A percentile compares a stretch with the other conserved stretches of the same genome.
phyloP scores from a whole-genome alignment of 1,140 invertebrate species.

The Dryas iulia region DNA sequence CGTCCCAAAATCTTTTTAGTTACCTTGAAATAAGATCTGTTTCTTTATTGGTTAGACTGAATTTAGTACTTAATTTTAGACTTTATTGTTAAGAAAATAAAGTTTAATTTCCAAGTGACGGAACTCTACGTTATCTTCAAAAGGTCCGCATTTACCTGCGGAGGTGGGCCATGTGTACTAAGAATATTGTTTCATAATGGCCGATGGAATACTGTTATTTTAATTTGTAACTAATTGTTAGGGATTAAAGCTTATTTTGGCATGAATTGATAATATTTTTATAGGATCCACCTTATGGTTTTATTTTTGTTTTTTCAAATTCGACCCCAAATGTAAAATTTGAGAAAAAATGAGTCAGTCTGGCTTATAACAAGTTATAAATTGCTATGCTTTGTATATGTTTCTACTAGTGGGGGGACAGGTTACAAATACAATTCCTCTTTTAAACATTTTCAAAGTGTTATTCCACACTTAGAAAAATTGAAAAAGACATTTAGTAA shows the following conservation, averaged over 20 bases:
- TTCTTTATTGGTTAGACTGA: neutral
- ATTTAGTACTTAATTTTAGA: neutral
- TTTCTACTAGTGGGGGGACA: neutral
- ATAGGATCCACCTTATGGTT: conserved; percentile 3
- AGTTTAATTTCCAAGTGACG: neutral
- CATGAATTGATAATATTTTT: neutral
- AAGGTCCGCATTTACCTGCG: conserved; percentile 47
- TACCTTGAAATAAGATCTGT: conserved; percentile 1
- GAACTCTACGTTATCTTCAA: conserved; percentile 24
- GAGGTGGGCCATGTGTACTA: conserved; percentile 46
- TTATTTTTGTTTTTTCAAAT: neutral
- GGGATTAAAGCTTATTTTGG: neutral
- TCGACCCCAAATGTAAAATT: neutral
- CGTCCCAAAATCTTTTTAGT: neutral
- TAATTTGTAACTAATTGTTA: neutral
- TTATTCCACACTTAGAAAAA: no score
- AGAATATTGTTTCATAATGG: conserved; percentile 38
- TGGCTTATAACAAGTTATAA: neutral
- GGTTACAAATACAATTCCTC: no score
- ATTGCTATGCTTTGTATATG: neutral
- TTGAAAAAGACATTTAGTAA: no score
- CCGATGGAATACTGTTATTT: neutral
- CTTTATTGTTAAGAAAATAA: neutral
- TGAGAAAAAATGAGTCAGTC: neutral
- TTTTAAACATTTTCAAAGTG: no score